Evolutionary conservation across 2,888 invertebrate species (phyloP).

Genomic region (Parnassius mnemosyne): DNA sequence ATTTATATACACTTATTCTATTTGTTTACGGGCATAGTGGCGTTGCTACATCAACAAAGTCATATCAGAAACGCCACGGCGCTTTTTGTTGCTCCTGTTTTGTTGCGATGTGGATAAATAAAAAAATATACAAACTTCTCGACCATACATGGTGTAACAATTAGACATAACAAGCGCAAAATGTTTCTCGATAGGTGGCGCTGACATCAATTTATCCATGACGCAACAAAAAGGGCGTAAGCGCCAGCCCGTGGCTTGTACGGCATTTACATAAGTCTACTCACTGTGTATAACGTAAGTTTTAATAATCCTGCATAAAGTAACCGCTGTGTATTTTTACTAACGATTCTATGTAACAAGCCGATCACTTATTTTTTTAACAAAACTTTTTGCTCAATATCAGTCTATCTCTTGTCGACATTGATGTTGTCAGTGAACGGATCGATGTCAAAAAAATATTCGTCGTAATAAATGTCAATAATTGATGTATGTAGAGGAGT

Average conservation of each 20-base stretch:
- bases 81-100: conserved; percentile 48
- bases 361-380: conserved; percentile 74
- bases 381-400: conserved; percentile 76
- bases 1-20: conserved; percentile 78
- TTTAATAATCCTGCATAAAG: conserved; percentile 63
- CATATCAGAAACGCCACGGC: conserved; percentile 75
- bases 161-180: background rate
- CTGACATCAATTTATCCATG: conserved; percentile 24
- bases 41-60: conserved; percentile 70
- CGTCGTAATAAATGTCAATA: conserved; percentile 45
- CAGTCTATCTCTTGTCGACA: conserved; percentile 59
- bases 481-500: conserved; percentile 66
- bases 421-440: conserved; percentile 46
- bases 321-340: conserved; percentile 73
- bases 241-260: conserved; percentile 74
- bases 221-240: conserved; percentile 46
- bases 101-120: conserved; percentile 37
- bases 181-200: conserved; percentile 28
- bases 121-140: background rate
- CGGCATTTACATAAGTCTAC: conserved; percentile 72
- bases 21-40: conserved; percentile 75
- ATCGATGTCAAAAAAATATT: conserved; percentile 40
- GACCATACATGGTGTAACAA: conserved; percentile 10
- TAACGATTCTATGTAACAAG: conserved; percentile 57
- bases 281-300: conserved; percentile 76